Evolutionary conservation across 1,140 invertebrate species (phyloP), one percentile per base, ranked within the genome.

Genomic region (Odontomachus brunneus): DNA sequence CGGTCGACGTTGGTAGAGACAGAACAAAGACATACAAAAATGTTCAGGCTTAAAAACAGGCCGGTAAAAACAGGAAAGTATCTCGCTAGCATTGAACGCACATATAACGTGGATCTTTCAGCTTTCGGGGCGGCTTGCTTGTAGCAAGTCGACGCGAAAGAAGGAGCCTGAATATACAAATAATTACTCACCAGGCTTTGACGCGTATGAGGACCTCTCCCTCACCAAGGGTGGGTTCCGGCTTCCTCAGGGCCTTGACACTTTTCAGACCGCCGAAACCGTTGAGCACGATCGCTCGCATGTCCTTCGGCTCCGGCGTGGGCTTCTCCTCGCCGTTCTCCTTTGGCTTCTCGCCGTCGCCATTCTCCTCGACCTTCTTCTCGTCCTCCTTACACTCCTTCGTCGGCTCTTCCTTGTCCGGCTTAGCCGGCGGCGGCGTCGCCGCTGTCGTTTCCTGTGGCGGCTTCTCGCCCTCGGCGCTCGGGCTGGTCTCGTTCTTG

Each of bases 181-280:
- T 12, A 59, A 29, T 11, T 53, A 96, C 96, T 97, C 91, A 98
- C 97, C 97, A 98, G 89, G 97, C 96, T 94, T 97, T 97, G 55
- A 98, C 97, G 84, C 97, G 95, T 89, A 98, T 97, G 24, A 98
- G 95, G 74, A 98, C 96, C 92, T 98, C 97, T 63, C 97, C 97
- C 90, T 97, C 97, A 76, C 91, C 95, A 19, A 96, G 93, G 33
- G 95, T 95, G 9, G 97, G 96, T 92, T 97, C 97, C 15, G 97
- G 96, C 91, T 97, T 97, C 92, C 96, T 97, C 87, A 96, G 95
- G 67, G 97, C 96, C 94, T 98, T 98, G 89, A 98, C 96, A 92
- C 96, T 96, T 92, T 98, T 98, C 65, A 97, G 95, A 33, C 97
- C 97, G 29, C 97, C 97, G 93, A 98, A 98, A 89, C 97, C 96